A percentile compares a stretch with the other conserved stretches of the same genome.
Conservation (phyloP, 2,888 invertebrate genomes). For the Stenotaenia linearis region DNA sequence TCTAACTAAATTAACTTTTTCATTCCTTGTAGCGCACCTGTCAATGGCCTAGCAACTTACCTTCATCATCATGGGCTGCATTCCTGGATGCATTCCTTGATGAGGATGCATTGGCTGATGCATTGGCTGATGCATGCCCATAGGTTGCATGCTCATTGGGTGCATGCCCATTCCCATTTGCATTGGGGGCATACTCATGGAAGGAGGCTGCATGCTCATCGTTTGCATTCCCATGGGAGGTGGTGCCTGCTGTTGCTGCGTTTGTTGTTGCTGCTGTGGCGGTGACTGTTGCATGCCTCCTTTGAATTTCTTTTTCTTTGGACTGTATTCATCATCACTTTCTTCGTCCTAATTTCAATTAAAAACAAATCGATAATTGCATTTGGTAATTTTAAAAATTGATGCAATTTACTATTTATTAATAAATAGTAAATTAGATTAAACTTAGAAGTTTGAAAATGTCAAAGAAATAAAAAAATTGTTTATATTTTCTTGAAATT, state of each 20-base stretch:
- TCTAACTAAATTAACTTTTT: neutral
- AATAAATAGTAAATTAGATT: no score
- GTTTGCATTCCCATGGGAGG: constrained; percentile 48
- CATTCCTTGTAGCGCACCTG: neutral
- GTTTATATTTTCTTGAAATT: no score
- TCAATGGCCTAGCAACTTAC: neutral
- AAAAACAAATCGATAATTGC: neutral
- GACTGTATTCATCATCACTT: constrained; percentile 39
- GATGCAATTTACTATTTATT: no score
- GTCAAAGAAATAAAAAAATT: no score
- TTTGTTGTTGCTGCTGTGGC: constrained; percentile 14
- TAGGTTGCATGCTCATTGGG: constrained; percentile 12
- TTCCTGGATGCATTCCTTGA: constrained; percentile 20
- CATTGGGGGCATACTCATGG: constrained; percentile 26
- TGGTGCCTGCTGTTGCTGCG: constrained; percentile 51
- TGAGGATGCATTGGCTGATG: constrained; percentile 26
- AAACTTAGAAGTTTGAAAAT: no score
- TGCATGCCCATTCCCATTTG: constrained; percentile 26
- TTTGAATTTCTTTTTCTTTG: constrained; percentile 53
- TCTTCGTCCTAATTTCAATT: constrained; percentile 34
- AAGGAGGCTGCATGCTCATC: constrained; percentile 23
- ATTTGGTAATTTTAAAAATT: no score
- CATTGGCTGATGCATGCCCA: constrained; percentile 26
- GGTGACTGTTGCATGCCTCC: constrained; percentile 17
- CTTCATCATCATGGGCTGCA: constrained; percentile 26